phyloP scores from a whole-genome alignment of 2,797 vertebrate species.

The Megalops cyprinoides region DNA sequence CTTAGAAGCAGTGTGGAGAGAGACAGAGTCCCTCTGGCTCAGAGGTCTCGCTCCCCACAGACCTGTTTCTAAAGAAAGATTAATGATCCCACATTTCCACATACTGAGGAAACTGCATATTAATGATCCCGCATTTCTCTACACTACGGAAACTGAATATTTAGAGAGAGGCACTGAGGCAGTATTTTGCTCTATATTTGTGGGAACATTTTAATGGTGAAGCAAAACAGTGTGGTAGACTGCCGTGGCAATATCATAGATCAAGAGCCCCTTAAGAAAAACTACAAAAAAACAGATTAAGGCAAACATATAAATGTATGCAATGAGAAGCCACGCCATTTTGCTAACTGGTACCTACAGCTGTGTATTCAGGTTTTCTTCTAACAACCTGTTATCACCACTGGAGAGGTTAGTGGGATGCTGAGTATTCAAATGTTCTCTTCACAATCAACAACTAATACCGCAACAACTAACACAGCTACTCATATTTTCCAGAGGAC shows the following conservation, averaged over 20 bases:
- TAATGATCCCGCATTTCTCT: not conserved
- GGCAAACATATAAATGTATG: not conserved
- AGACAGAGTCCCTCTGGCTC: not conserved
- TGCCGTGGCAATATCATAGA: not conserved
- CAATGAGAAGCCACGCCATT: no score
- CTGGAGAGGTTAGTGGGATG: no score
- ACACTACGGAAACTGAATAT: not conserved
- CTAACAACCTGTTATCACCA: no score
- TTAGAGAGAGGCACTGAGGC: not conserved
- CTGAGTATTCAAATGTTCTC: no score
- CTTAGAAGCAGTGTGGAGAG: not conserved
- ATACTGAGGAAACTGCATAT: not conserved
- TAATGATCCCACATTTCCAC: not conserved
- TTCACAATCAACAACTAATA: no score
- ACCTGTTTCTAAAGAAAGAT: constrained; percentile 2
- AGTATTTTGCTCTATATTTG: not conserved
- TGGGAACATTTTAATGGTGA: constrained; percentile 25
- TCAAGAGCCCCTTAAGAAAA: constrained; percentile 7
- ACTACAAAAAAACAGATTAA: not conserved
- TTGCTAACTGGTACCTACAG: no score
- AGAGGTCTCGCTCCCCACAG: not conserved
- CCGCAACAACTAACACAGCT: no score
- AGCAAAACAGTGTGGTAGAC: constrained; percentile 10
- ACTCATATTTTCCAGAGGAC: no score
- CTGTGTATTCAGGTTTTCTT: no score